Conservation (phyloP, 2,888 invertebrate genomes). For the Polylopha cassiicola region DNA sequence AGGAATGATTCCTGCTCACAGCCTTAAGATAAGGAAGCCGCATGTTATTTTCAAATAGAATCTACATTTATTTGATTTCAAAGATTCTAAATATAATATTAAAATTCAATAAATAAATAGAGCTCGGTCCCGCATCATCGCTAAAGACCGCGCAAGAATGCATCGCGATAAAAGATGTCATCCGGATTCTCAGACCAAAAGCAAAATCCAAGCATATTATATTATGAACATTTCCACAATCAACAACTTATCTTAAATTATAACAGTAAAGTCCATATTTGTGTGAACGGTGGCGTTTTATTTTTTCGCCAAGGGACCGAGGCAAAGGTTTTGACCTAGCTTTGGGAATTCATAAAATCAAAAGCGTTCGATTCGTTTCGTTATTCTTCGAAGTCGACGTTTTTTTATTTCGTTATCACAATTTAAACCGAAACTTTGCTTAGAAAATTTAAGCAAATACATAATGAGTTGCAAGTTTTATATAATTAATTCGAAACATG, state of each 20-base stretch:
- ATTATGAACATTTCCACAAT: slow-evolving; percentile 25
- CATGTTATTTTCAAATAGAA: no score
- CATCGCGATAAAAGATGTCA: slow-evolving; percentile 75
- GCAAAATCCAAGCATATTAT: slow-evolving; percentile 50
- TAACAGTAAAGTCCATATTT: slow-evolving; percentile 41
- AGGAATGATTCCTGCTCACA: no score
- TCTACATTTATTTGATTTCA: neutral
- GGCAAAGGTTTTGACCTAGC: slow-evolving; percentile 69
- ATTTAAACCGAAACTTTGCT: no score
- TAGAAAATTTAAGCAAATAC: no score
- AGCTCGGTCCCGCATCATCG: slow-evolving; percentile 34
- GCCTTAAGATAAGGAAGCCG: no score
- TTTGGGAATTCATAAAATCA: slow-evolving; percentile 73
- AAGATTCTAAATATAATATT: slow-evolving; percentile 5
- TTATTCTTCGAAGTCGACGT: slow-evolving; percentile 53
- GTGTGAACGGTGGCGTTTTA: slow-evolving; percentile 31
- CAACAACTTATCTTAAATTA: slow-evolving; percentile 39
- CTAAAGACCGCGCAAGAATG: slow-evolving; percentile 64
- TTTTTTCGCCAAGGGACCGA: slow-evolving; percentile 52
- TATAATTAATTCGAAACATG: no score
- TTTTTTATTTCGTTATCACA: slow-evolving; percentile 35
- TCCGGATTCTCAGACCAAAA: slow-evolving; percentile 64
- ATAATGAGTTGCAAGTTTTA: no score
- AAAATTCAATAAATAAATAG: slow-evolving; percentile 16
- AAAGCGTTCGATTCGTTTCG: slow-evolving; percentile 50